Conservation (phyloP, 2,113 vertebrate species). For the Pterophyllum scalare region DNA sequence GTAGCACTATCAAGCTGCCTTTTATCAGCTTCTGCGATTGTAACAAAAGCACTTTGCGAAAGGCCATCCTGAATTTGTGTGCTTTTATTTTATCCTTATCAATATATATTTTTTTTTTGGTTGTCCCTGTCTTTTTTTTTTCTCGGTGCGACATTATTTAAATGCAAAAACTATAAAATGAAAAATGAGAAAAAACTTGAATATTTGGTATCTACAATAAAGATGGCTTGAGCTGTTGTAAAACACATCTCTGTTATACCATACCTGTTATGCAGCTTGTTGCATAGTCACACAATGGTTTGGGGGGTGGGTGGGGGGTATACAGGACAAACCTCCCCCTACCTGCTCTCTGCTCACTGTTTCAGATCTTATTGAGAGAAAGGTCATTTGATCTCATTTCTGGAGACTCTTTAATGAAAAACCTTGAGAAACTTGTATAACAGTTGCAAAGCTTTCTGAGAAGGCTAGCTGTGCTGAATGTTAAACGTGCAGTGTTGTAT, state of each 20-base stretch:
- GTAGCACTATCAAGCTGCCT: conserved; percentile 66
- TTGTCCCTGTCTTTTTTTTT: conserved; percentile 64
- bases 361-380: conserved; percentile 63
- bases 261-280: conserved; percentile 50
- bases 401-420: conserved; percentile 64
- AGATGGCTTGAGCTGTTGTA: conserved; percentile 65
- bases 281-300: conserved; percentile 51
- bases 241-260: conserved; percentile 63
- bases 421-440: conserved; percentile 60
- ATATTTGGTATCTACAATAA: conserved; percentile 78
- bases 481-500: conserved; percentile 68
- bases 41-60: conserved; percentile 85
- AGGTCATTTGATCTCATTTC: conserved; percentile 62
- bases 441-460: conserved; percentile 75
- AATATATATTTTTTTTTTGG: conserved; percentile 70
- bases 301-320: too few species aligned
- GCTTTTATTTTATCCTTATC: conserved; percentile 73
- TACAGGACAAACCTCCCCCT: conserved; percentile 12
- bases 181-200: conserved; percentile 71
- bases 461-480: conserved; percentile 74
- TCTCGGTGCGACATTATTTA: conserved; percentile 78
- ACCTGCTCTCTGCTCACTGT: conserved; percentile 52
- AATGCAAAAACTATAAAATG: conserved; percentile 69
- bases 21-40: conserved; percentile 80
- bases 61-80: conserved; percentile 80